Conservation (phyloP, 2,113 vertebrate species). For the Thomomys bottae region DNA sequence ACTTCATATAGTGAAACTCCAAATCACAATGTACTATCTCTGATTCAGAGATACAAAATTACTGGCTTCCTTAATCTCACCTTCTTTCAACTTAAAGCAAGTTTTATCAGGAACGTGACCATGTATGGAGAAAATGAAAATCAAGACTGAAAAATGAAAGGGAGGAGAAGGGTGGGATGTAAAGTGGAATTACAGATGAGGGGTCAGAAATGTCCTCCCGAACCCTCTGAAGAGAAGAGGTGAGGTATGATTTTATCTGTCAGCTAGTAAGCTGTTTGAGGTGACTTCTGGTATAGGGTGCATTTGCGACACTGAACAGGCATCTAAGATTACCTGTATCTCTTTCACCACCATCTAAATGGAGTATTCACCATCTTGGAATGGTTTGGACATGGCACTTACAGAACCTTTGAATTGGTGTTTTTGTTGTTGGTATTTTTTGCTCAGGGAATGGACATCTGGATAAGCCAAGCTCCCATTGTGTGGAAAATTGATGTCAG, state of each 20-base stretch:
- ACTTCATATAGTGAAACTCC: background rate
- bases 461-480: background rate
- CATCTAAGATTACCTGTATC: background rate
- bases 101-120: background rate
- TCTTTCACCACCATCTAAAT: background rate
- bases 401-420: background rate
- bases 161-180: rapidly evolving
- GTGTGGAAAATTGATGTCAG: slow-evolving; percentile 49
- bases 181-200: rapidly evolving
- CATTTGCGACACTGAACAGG: background rate
- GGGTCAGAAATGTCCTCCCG: background rate
- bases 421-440: background rate
- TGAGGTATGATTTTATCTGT: rapidly evolving
- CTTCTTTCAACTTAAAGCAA: background rate
- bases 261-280: rapidly evolving
- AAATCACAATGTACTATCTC: background rate
- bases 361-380: background rate
- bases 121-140: background rate
- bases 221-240: background rate
- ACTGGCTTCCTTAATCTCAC: rapidly evolving
- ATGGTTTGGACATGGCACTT: background rate
- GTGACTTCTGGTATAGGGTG: background rate
- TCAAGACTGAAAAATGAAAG: background rate
- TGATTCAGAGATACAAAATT: background rate
- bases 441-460: background rate